Conservation (phyloP, 2,888 invertebrate genomes). For the Apamea epomidion region DNA sequence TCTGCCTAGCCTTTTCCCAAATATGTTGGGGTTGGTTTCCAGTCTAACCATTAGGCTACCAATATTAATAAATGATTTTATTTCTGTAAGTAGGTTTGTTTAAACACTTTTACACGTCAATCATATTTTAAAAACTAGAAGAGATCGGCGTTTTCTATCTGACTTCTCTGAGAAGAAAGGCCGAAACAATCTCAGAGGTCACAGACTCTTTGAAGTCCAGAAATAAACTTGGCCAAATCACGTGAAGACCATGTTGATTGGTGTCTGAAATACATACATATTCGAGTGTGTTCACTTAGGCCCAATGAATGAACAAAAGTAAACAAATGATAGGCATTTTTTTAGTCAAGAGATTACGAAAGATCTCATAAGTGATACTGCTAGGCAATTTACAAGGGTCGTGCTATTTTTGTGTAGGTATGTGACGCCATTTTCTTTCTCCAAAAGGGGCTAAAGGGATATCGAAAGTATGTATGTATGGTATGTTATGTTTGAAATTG, state of each 20-base stretch:
- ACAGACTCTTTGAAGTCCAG: neutral
- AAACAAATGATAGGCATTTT: constrained; percentile 61
- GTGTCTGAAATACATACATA: neutral
- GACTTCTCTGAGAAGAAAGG: too few species aligned
- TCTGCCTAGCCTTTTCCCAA: too few species aligned
- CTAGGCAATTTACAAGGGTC: constrained; percentile 57
- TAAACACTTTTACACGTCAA: neutral
- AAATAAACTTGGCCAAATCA: neutral
- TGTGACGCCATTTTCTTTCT: constrained; percentile 56
- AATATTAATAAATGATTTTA: neutral
- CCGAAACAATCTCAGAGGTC: too few species aligned
- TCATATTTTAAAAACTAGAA: neutral
- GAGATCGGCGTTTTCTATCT: neutral
- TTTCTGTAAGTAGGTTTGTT: too few species aligned
- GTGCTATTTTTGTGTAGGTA: constrained; percentile 44
- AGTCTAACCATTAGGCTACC: neutral
- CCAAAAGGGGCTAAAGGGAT: constrained; percentile 46
- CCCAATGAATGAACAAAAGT: constrained; percentile 36
- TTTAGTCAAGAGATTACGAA: constrained; percentile 56
- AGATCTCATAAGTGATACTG: constrained; percentile 36
- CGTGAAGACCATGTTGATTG: neutral
- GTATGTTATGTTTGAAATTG: constrained; percentile 39
- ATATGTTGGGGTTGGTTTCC: too few species aligned
- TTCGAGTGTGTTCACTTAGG: neutral
- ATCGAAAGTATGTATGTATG: constrained; percentile 15